A percentile compares a stretch with the other conserved stretches of the same genome.
Evolutionary conservation across 2,797 vertebrate genomes (phyloP).

Genomic region (Crocidura indochinensis): DNA sequence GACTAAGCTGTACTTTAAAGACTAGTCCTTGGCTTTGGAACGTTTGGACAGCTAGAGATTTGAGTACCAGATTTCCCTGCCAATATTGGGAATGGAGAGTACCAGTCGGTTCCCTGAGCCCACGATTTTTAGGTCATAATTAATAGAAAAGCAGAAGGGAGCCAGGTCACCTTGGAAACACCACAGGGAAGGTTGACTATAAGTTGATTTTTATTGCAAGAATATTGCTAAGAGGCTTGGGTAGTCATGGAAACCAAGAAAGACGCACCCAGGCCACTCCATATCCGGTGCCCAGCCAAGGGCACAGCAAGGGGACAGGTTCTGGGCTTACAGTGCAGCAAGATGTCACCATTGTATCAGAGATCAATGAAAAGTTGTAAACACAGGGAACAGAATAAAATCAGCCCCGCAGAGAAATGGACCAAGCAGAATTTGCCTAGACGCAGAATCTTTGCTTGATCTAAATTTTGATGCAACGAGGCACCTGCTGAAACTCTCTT

Average conservation of each 20-base stretch:
- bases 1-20: constrained; percentile 48
- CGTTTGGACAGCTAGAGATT: constrained; percentile 19
- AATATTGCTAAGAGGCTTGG: constrained; percentile 55
- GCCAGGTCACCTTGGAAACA: constrained; percentile 63
- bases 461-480: constrained; percentile 12
- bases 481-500: background rate
- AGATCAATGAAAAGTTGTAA: constrained; percentile 58
- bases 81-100: constrained; percentile 29
- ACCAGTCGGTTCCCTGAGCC: background rate
- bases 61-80: constrained; percentile 13
- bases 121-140: constrained; percentile 35
- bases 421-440: constrained; percentile 25
- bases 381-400: constrained; percentile 45
- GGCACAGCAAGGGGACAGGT: constrained; percentile 5
- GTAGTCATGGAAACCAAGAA: constrained; percentile 76
- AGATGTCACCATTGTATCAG: background rate
- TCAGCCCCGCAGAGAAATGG: background rate
- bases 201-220: constrained; percentile 74
- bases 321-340: constrained; percentile 20
- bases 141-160: constrained; percentile 38
- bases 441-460: background rate
- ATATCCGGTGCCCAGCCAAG: background rate
- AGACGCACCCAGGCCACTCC: constrained; percentile 1
- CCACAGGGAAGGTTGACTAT: constrained; percentile 38
- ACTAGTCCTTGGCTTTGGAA: constrained; percentile 57